Percentiles rank a stretch among this genome's conserved stretches.
These are phyloP conservation scores for Lymantria monacha DNA, from an alignment of 2,888 invertebrate species.

Conservation along the genomic window DNA sequence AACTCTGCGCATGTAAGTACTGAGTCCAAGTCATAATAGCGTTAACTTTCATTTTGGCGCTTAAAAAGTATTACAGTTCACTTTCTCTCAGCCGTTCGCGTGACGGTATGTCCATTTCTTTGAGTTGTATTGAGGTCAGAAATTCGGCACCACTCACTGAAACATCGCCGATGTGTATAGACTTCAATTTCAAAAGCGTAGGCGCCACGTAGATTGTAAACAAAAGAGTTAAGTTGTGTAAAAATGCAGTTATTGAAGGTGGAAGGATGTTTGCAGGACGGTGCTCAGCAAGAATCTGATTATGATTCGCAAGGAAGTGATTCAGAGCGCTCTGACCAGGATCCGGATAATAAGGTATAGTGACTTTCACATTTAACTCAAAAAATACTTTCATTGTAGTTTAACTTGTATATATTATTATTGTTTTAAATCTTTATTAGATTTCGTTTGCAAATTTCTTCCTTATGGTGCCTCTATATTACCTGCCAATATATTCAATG, in stretches of 20 bases:
- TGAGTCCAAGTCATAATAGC: slow-evolving; percentile 30
- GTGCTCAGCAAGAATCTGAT: slow-evolving; percentile 65
- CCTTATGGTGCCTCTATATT: too few relatives aligned
- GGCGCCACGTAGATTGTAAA: slow-evolving; percentile 53
- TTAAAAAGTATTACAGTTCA: slow-evolving; percentile 63
- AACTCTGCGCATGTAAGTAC: slow-evolving; percentile 73
- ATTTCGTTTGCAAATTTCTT: too few relatives aligned
- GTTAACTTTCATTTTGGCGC: slow-evolving; percentile 73
- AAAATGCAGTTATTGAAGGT: slow-evolving; percentile 73
- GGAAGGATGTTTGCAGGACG: slow-evolving; percentile 72
- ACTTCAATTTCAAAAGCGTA: slow-evolving; percentile 44
- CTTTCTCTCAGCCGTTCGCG: slow-evolving; percentile 75
- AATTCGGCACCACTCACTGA: slow-evolving; percentile 65
- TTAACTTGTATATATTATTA: not conserved
- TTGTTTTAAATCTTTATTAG: too few relatives aligned
- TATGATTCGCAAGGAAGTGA: slow-evolving; percentile 78
- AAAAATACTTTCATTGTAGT: not conserved
- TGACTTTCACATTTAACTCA: not conserved
- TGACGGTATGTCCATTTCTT: slow-evolving; percentile 79
- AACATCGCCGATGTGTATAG: slow-evolving; percentile 55
- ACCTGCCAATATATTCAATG: too few relatives aligned
- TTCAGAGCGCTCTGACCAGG: slow-evolving; percentile 83
- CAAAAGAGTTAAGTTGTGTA: slow-evolving; percentile 30
- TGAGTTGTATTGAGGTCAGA: slow-evolving; percentile 75
- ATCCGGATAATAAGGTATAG: slow-evolving; percentile 87